Percentiles rank a stretch among this genome's conserved stretches.
These are phyloP conservation scores for Lasiurus cinereus DNA, from an alignment of 2,113 vertebrate genomes.

Conservation along the genomic window DNA sequence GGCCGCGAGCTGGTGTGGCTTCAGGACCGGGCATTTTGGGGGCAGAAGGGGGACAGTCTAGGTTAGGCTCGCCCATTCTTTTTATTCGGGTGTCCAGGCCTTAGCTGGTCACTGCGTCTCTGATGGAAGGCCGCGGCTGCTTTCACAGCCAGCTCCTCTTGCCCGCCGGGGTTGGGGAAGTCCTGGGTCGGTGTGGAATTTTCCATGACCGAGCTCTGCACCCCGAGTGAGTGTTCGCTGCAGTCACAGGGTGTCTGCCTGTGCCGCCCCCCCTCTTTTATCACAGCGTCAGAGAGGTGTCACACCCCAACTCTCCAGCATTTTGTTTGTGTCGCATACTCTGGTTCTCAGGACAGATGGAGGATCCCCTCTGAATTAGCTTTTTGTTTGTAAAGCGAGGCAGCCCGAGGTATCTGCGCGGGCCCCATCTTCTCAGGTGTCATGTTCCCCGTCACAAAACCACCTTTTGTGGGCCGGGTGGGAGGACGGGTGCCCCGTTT, in stretches of 20 bases:
- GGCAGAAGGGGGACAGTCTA: background rate
- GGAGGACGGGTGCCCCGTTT: background rate
- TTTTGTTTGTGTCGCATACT: constrained; percentile 68
- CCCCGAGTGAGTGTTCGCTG: constrained; percentile 82
- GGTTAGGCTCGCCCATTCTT: background rate
- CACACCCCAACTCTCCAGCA: constrained; percentile 19
- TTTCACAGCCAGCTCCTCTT: constrained; percentile 72
- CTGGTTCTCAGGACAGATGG: constrained; percentile 8
- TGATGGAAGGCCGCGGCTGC: constrained; percentile 41
- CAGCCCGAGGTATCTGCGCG: constrained; percentile 37
- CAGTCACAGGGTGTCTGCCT: constrained; percentile 83
- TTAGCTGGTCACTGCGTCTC: constrained; percentile 57
- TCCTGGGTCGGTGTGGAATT: constrained; percentile 88
- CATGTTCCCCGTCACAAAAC: constrained; percentile 61
- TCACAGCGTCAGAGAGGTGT: background rate
- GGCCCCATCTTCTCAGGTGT: constrained; percentile 68
- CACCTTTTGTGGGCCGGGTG: background rate
- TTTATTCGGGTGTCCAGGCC: background rate
- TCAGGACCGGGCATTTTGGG: background rate
- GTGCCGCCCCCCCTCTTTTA: background rate
- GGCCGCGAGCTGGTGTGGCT: background rate
- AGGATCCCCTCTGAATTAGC: constrained; percentile 59
- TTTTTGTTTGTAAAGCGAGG: constrained; percentile 71
- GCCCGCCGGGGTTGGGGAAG: constrained; percentile 79
- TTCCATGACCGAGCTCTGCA: constrained; percentile 88